A percentile compares a stretch with the other conserved stretches of the same genome.
phyloP scores from a whole-genome alignment of 2,888 invertebrate species.

The Protophormia terraenovae region DNA sequence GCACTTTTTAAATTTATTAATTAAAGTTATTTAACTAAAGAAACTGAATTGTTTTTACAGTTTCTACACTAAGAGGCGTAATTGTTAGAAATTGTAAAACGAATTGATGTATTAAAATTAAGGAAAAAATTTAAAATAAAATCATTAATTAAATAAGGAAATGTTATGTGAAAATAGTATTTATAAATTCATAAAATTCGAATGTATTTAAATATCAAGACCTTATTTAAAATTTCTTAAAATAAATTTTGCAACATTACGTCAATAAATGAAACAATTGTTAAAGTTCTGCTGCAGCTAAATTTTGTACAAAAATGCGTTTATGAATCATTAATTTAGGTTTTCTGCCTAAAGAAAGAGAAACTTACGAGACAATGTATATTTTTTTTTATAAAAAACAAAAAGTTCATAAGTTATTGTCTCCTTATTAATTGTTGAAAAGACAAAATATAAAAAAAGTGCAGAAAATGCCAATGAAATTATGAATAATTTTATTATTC shows the following conservation, averaged over 20 bases:
- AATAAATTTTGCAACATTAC: background rate
- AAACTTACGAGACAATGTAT: background rate
- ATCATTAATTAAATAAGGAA: background rate
- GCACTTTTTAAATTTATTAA: no score
- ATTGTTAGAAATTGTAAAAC: no score
- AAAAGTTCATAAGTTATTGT: background rate
- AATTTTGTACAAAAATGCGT: background rate
- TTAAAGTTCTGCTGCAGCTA: background rate
- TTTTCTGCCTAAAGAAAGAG: background rate
- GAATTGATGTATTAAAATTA: no score
- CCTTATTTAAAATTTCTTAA: background rate
- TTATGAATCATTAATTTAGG: constrained; percentile 18
- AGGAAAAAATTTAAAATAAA: no score
- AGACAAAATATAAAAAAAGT: background rate
- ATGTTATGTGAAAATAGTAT: background rate
- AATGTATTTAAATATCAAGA: background rate
- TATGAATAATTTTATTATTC: constrained; percentile 10
- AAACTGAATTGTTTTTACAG: background rate
- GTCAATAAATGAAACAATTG: background rate
- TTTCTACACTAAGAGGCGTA: background rate
- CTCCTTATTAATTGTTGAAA: constrained; percentile 13
- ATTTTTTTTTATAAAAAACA: background rate
- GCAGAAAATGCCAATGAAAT: background rate
- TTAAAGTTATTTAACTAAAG: background rate
- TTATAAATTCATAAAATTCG: background rate